A percentile compares a stretch with the other conserved stretches of the same genome.
Conservation (phyloP, 2,113 vertebrate species). For the Mastomys natalensis region DNA sequence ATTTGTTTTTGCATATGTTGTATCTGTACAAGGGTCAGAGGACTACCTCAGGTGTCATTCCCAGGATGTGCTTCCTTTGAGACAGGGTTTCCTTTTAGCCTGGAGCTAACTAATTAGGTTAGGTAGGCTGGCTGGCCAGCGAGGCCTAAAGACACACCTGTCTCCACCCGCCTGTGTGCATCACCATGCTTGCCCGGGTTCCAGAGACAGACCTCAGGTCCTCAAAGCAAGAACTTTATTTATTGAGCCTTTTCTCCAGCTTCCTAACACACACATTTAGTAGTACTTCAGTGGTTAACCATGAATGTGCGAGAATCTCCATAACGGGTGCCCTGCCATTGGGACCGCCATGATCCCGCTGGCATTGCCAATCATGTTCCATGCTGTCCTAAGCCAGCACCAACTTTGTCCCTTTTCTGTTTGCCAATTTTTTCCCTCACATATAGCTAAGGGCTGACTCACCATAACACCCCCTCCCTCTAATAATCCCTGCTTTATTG, state of each 20-base stretch:
- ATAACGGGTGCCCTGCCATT: not conserved
- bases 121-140: not conserved
- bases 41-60: not conserved
- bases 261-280: not conserved
- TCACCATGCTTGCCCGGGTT: too few species aligned
- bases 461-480: not conserved
- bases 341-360: not conserved
- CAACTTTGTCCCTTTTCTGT: too few species aligned
- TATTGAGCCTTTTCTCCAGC: not conserved
- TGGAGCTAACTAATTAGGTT: not conserved
- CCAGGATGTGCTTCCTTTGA: not conserved
- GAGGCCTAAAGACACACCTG: not conserved
- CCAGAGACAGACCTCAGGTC: not conserved
- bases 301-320: not conserved
- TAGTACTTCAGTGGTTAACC: not conserved
- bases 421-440: not conserved
- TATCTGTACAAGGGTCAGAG: not conserved
- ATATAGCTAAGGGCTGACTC: not conserved
- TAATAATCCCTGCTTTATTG: not conserved
- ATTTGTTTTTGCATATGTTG: not conserved
- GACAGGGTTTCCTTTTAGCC: not conserved
- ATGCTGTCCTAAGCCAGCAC: too few species aligned
- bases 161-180: not conserved
- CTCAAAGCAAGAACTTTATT: not conserved
- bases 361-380: fast-evolving